Base-by-base conservation (phyloP, 2,113 vertebrate species). In the Pelmatolapia mariae region DNA sequence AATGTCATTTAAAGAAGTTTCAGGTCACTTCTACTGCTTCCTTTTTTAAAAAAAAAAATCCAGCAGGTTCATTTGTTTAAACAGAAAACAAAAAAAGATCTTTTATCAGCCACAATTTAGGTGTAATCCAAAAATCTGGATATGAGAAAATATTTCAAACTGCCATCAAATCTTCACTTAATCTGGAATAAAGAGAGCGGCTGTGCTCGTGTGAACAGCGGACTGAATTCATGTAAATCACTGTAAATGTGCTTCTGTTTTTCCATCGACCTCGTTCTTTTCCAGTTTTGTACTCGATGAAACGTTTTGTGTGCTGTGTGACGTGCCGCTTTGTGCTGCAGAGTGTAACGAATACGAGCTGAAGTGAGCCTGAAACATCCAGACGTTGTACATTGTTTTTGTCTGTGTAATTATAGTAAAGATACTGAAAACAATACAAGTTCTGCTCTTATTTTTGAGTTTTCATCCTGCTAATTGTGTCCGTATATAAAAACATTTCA, bases 371-470 rank as follows among this genome's bases (percentile, higher is more conserved):
- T 83, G 89, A 93, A 89, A 91, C 86, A 91, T 93, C 88, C 85
- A 92, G 89, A 84, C 89, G 80, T 93, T 96, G 96, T 96, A 96
- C 86, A 94, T 95, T 94, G 92, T 91, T 95, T 95, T 89, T 95
- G 91, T 96, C 92, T 95, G 91, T 96, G 94, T 95, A 95, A 94
- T 93, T 95, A 95, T 93, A 96, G 95, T 96, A 96, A 96, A 95
- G 93, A 92, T 93, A 89, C 90, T 92, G 93, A 91, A 95, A 95
- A 91, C 93, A 87, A 31, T 88, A 92, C 40, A 13, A 36, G 43
- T 7, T 53, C 19, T 63, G 26, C 81, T 84, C 59, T 79, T 53
- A 29, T 45, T 73, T 80, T 71, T 82, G 19, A 11, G 66, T 40
- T 82, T 45, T 38, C 5, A 16, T 47, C 19, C 4, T 78, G 45